These are phyloP conservation scores for Theristus sp. DNA, from an alignment of 2,888 invertebrate species.

Conservation along the genomic window DNA sequence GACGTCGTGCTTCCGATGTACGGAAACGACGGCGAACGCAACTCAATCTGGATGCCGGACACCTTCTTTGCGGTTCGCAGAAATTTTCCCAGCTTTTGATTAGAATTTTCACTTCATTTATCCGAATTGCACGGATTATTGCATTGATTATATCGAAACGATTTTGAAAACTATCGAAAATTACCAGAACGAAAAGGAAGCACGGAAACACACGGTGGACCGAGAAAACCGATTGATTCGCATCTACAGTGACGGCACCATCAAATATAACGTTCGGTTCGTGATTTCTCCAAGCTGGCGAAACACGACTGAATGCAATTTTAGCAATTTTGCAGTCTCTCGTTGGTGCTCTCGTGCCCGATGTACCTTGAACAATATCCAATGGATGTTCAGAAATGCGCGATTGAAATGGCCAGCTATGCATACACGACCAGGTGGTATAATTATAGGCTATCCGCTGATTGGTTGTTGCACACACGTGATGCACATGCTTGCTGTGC, in stretches of 20 bases:
- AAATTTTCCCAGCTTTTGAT: too few relatives aligned
- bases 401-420: conserved; percentile 84
- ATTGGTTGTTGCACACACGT: too few relatives aligned
- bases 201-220: conserved; percentile 44
- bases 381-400: conserved; percentile 80
- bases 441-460: too few relatives aligned
- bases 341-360: conserved; percentile 74
- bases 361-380: conserved; percentile 91
- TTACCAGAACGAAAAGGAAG: conserved; percentile 90
- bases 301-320: background rate
- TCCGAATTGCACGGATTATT: too few relatives aligned
- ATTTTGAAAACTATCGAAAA: too few relatives aligned
- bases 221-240: conserved; percentile 65
- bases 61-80: too few relatives aligned
- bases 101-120: too few relatives aligned
- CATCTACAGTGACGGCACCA: conserved; percentile 81
- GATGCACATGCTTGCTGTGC: too few relatives aligned
- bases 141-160: too few relatives aligned
- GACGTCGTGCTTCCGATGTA: too few relatives aligned
- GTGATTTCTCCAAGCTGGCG: background rate
- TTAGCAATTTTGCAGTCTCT: conserved; percentile 46
- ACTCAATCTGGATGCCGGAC: too few relatives aligned
- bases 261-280: conserved; percentile 74
- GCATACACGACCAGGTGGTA: conserved; percentile 96
- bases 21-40: too few relatives aligned